Evolutionary conservation across 2,888 invertebrate species (phyloP), one percentile per base, ranked within the genome.

Genomic region (Nomada fucata): DNA sequence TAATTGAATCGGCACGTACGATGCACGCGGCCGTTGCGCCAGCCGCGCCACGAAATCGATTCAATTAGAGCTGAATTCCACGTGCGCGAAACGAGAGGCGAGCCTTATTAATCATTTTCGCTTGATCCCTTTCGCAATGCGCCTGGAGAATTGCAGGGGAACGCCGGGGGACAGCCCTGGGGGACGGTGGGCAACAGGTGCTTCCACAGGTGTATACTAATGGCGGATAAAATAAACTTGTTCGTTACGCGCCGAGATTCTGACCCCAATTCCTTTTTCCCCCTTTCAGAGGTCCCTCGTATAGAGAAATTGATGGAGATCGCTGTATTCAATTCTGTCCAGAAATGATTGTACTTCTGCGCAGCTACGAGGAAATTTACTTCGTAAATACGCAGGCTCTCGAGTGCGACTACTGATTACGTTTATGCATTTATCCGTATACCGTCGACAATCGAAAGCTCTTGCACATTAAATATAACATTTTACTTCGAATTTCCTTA

Each of bases 101-200:
- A 78, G 67, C 42, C 71, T 71, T 85, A 84, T 84, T 84, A 85
- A 85, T 87, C 83, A 87, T 87, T 83, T 85, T 78, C 71, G 60
- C 68, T 55, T 63, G 87, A 77, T 70, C 61, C 69, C 69, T 85
- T 68, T 85, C 76, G 79, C 79, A 73, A 87, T 78, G 63, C 69
- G 60, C 61, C 74, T 76, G 60, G 74, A 70, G 72, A 68, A 57
- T 63, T 67, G 36, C 75, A 61, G 36, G 36, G 36, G 36, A 36
- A 36, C 76, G 52, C 76, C 29, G 70, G 60, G 26, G 74, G 63
- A 80, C 69, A 82, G 61, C 57, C 59, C 72, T 10, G 61, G 67
- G 63, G 67, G 29, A 29, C 15, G 69, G 70, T 36, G 65, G 65
- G 84, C 72, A 87, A 87, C 87, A 78, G 81, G 76, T 87, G 85